Base-by-base conservation (phyloP, 2,113 vertebrate genomes). In the Onychostruthus taczanowskii region DNA sequence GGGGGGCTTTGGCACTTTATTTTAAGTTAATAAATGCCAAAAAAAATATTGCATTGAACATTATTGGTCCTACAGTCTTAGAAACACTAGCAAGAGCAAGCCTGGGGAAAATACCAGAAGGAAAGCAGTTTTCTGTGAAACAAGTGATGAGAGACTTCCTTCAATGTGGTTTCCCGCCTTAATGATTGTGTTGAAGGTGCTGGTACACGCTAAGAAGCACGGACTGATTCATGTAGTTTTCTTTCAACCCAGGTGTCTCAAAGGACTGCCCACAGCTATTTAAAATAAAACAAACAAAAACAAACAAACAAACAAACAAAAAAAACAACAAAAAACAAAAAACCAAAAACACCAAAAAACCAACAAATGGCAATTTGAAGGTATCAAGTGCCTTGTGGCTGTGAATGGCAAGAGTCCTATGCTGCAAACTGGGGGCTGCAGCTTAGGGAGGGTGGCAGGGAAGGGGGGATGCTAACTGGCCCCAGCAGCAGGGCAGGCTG, bases 11-110 rank as follows among this genome's bases (percentile, higher is more conserved):
- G 58, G 6, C 16, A 12, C 1, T 55, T 47, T 68, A 23, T 66
- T 87, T 64, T 86, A 52, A 46, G 13, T 46, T 43, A 47, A 41
- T 5, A 68, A 59, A 68, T 64, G 30, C n/a, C 18, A 61, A 75
- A 74, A 74, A 59, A 59, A 70, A 31, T 3, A 20, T 21, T 2
- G 0, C 7, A 15, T 11, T 62, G 14, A 20, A 23, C 0, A 0
- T n/a, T 52, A 7, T 47, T 70, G 33, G 27, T 58, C 16, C 47
- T 43, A 15, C 26, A 41, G 22, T 43, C 22, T 73, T 37, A 26
- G 62, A 73, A 62, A 43, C 3, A 41, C 52, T 19, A 37, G 31
- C 6, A n/a, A 30, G 10, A 13, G 26, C 33, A 76, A 37, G 13
- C n/a, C 18, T 67, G 33, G 33, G 27, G 17, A n/a, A 81, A 39